These are phyloP conservation scores for Lagopus muta DNA, from an alignment of 2,113 vertebrate genomes.

Conservation along the genomic window DNA sequence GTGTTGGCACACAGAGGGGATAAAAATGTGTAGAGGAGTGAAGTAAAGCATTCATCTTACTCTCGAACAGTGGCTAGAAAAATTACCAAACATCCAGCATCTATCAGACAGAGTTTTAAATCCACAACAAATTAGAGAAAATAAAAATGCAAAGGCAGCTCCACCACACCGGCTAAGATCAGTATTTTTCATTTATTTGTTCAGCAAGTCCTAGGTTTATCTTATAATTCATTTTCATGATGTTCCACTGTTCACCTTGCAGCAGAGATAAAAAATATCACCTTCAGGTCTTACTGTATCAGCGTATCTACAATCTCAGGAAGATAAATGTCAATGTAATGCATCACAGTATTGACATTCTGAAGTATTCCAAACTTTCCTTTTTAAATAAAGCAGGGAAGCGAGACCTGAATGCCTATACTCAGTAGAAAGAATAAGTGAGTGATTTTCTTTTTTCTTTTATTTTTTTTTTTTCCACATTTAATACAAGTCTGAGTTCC, in stretches of 20 bases:
- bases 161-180: background rate
- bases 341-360: background rate
- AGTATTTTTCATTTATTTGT: background rate
- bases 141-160: background rate
- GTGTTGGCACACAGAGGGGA: rapidly evolving
- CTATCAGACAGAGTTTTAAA: background rate
- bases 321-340: conserved; percentile 13
- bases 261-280: conserved; percentile 8
- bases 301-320: background rate
- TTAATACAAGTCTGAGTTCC: background rate
- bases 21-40: background rate
- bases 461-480: background rate
- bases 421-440: background rate
- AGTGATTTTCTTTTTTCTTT: background rate
- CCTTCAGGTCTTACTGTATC: background rate
- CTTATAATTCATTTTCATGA: background rate
- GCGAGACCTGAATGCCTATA: background rate
- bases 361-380: conserved; percentile 8
- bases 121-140: background rate
- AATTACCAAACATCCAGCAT: background rate
- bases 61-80: background rate
- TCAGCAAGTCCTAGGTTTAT: background rate
- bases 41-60: background rate
- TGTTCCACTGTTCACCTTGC: background rate
- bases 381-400: background rate